Conservation (phyloP, 30 jellyfish, hydroid and myxozoan genomes). For the Catostylus mosaicus region DNA sequence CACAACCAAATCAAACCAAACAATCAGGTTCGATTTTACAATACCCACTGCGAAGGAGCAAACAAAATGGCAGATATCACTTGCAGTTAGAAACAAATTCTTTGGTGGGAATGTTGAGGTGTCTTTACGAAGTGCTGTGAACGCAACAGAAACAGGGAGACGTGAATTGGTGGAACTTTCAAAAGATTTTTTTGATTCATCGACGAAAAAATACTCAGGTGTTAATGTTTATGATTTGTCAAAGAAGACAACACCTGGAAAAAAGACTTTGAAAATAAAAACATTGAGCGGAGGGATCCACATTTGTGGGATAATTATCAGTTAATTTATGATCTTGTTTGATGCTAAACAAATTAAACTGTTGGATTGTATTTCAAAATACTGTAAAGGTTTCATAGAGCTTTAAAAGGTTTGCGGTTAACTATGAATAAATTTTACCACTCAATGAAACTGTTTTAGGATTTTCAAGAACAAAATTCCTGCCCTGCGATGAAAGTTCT, state of each 20-base stretch:
- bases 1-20: constrained; percentile 35
- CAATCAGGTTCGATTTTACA: constrained; percentile 31
- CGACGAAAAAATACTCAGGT: constrained; percentile 43
- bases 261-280: constrained; percentile 27
- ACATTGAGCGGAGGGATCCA: constrained; percentile 80
- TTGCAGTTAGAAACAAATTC: constrained; percentile 63
- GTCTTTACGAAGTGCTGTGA: constrained; percentile 13
- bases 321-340: too few relatives aligned
- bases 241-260: constrained; percentile 57
- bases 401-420: too few relatives aligned
- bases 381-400: too few relatives aligned
- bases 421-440: too few relatives aligned
- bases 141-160: not conserved
- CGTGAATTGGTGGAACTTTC: constrained; percentile 19
- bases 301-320: constrained; percentile 72
- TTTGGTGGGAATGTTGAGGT: constrained; percentile 74
- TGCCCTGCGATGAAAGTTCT: too few relatives aligned
- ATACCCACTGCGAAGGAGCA: constrained; percentile 39
- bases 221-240: constrained; percentile 72
- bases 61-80: constrained; percentile 49
- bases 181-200: constrained; percentile 27
- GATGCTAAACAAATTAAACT: too few relatives aligned
- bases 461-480: too few relatives aligned
- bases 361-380: too few relatives aligned
- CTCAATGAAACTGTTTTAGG: too few relatives aligned